Base-by-base conservation (phyloP, 2,797 vertebrate genomes). In the Rallus crepitans region DNA sequence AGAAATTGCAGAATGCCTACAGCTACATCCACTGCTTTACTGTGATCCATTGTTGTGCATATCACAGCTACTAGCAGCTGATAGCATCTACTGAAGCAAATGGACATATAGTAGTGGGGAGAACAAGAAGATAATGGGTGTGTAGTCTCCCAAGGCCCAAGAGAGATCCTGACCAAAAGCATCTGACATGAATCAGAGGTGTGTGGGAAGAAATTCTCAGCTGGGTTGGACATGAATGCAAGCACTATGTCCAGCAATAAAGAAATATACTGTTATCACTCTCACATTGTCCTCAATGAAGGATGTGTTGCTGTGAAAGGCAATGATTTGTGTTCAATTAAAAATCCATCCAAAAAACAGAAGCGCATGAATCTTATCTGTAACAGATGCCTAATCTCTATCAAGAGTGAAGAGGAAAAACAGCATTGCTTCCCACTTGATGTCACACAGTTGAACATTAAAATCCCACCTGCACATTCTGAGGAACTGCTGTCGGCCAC, bases 401-500 rank as follows among this genome's bases (percentile, higher is more conserved):
- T 25, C 30, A 71, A 28, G 56, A 82, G 16, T 7, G 12, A 92
- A 53, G 23, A 50, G 88, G 31, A 82, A n/a, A 12, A 45, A 31
- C 53, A 91, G 37, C 0, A 0, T 11, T 13, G 1, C 27, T 12
- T 71, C 31, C 42, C 14, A 33, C 55, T n/a, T 42, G 39, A 2
- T 64, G 35, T 55, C 86, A 84, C 37, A 55, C 12, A 76, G 56
- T 25, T 70, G 82, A 94, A 83, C 33, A 78, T 11, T 12, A 61
- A 61, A 87, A n/a, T 15, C 23, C 6, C 35, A 82, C 18, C 27
- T 11, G 25, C 0, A 0, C 35, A 64, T 0, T 2, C n/a, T 14
- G 56, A 61, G 42, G 48, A 52, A 10, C 23, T 15, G 5, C 7
- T 25, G 21, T 63, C 27, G 33, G 45, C 39, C 27, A 61, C 50